Evolutionary conservation across 2,113 vertebrate species (phyloP).

Genomic region (Chaenocephalus aceratus): DNA sequence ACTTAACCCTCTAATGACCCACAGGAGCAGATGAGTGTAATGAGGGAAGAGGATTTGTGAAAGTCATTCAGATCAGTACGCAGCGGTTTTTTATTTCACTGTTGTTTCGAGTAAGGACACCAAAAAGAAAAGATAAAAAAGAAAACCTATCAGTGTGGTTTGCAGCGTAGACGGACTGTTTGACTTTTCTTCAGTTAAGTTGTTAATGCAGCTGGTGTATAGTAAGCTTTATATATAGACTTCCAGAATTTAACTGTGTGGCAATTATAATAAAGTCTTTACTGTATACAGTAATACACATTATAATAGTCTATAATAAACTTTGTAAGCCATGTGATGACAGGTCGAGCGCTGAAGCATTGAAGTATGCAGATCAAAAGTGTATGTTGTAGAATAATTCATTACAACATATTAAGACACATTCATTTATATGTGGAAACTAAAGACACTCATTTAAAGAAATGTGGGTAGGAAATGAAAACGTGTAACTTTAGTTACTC

Average conservation of each 20-base stretch:
- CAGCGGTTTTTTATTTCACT: neutral
- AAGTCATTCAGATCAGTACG: neutral
- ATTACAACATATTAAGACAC: neutral
- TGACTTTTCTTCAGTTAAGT: neutral
- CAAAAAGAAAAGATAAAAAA: neutral
- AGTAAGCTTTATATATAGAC: no score
- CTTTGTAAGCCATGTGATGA: neutral
- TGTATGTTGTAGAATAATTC: neutral
- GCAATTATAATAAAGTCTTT: no score
- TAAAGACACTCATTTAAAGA: neutral
- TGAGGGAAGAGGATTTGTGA: neutral
- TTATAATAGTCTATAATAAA: no score
- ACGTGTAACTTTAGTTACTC: neutral
- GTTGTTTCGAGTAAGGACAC: neutral
- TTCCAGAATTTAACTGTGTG: no score
- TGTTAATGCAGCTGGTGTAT: no score
- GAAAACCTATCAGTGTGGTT: neutral
- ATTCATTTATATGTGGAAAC: neutral
- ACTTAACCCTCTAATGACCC: conserved; percentile 17
- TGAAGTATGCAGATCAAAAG: neutral
- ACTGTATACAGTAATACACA: neutral
- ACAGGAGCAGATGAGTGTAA: neutral
- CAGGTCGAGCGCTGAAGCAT: neutral
- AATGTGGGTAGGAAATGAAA: neutral
- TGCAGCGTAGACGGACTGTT: neutral